Conservation (phyloP, 2,797 vertebrate species). For the Platyrinchus mystaceus region DNA sequence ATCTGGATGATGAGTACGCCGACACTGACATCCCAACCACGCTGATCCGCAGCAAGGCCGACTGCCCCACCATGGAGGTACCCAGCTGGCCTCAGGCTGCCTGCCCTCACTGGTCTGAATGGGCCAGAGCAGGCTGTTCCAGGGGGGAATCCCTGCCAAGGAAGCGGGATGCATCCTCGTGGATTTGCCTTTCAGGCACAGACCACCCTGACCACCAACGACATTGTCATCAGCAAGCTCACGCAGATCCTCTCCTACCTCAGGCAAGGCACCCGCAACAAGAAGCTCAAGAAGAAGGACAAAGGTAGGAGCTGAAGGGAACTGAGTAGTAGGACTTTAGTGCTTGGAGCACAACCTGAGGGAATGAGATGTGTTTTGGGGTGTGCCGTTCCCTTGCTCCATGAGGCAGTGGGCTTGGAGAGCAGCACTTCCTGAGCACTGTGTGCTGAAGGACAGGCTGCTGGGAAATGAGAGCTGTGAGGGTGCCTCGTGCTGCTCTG, state of each 20-base stretch:
- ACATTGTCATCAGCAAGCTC: slow-evolving; percentile 97
- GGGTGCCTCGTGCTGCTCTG: neutral
- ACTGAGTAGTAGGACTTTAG: neutral
- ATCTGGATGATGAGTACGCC: slow-evolving; percentile 94
- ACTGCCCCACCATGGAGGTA: slow-evolving; percentile 98
- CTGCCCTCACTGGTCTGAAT: accelerated
- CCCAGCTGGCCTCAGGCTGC: neutral
- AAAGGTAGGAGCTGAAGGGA: slow-evolving; percentile 80
- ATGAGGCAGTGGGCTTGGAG: neutral
- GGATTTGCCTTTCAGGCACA: slow-evolving; percentile 84
- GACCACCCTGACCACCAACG: slow-evolving; percentile 96
- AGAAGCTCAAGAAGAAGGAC: slow-evolving; percentile 98
- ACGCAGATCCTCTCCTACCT: slow-evolving; percentile 98
- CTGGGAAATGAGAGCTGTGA: neutral
- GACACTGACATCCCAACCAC: slow-evolving; percentile 97
- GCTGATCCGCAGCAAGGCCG: slow-evolving; percentile 95
- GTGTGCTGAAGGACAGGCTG: neutral
- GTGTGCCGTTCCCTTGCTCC: accelerated
- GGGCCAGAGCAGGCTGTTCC: neutral
- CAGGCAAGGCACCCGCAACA: slow-evolving; percentile 94
- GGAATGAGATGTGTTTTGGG: neutral
- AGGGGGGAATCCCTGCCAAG: neutral
- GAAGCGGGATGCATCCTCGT: neutral
- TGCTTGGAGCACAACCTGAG: neutral
- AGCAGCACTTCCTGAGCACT: neutral